These are phyloP conservation scores for Glareola pratincola DNA, from an alignment of 2,113 vertebrate genomes.

Conservation along the genomic window DNA sequence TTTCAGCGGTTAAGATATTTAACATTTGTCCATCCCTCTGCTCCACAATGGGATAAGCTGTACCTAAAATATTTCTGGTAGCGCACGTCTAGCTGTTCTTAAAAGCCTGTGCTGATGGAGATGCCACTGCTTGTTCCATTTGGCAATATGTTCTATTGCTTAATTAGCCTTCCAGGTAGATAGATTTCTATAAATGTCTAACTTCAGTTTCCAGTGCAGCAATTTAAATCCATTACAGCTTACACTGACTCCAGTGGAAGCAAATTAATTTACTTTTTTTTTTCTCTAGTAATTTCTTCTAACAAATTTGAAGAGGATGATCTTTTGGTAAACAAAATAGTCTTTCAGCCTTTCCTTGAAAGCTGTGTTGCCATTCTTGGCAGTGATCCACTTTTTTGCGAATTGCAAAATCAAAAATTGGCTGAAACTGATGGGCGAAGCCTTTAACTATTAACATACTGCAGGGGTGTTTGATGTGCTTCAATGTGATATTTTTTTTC, in stretches of 20 bases:
- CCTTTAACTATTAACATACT: background rate
- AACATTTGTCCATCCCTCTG: background rate
- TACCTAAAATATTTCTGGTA: background rate
- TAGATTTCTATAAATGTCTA: background rate
- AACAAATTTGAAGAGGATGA: background rate
- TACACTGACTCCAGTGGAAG: background rate
- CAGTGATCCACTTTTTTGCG: background rate
- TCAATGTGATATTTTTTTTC: background rate
- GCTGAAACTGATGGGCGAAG: background rate
- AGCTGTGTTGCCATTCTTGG: background rate
- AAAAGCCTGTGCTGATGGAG: background rate
- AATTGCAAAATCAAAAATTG: background rate
- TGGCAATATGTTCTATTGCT: background rate
- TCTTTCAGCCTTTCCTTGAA: background rate
- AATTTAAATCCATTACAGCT: constrained; percentile 15
- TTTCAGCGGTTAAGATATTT: background rate
- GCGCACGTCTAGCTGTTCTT: background rate
- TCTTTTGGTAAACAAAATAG: background rate
- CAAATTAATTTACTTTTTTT: background rate
- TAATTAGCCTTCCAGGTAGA: background rate
- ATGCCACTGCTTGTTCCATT: background rate
- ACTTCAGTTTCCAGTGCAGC: background rate
- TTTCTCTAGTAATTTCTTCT: background rate
- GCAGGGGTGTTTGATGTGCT: background rate
- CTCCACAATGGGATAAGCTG: background rate